Conservation (phyloP, 2,113 vertebrate species). For the Ploceus nigricollis region DNA sequence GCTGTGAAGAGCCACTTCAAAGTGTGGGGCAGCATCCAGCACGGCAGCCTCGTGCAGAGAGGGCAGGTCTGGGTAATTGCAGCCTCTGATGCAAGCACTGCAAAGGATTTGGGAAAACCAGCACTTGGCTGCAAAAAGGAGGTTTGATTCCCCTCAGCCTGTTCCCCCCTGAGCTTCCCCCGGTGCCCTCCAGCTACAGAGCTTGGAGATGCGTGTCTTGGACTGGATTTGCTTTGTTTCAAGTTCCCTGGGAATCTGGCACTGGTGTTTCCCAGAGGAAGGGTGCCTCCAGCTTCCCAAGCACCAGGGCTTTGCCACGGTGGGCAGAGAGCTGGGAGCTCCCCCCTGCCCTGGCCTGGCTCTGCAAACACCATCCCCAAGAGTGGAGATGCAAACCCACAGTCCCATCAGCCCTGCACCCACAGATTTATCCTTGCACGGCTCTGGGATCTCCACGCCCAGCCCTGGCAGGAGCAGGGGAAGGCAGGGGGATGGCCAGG, state of each 20-base stretch:
- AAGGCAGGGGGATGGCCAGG: rapidly evolving
- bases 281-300: constrained; percentile 6
- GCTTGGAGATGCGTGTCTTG: background rate
- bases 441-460: rapidly evolving
- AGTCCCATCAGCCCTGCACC: background rate
- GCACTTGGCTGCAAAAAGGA: background rate
- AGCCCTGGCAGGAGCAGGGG: background rate
- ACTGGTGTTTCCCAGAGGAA: background rate
- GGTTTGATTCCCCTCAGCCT: background rate
- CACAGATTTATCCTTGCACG: background rate
- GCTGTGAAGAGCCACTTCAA: background rate
- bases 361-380: background rate
- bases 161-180: background rate
- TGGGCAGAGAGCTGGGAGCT: background rate
- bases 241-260: constrained; percentile 65
- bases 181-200: background rate
- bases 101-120: constrained; percentile 15
- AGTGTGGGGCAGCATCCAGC: background rate
- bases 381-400: rapidly evolving
- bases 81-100: background rate
- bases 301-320: background rate
- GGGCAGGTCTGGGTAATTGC: background rate
- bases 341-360: rapidly evolving
- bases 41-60: background rate
- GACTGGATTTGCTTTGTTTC: constrained; percentile 9